Evolutionary conservation across 64 coral and sea anemone genomes (phyloP).

Genomic region (Cladopsammia gracilis): DNA sequence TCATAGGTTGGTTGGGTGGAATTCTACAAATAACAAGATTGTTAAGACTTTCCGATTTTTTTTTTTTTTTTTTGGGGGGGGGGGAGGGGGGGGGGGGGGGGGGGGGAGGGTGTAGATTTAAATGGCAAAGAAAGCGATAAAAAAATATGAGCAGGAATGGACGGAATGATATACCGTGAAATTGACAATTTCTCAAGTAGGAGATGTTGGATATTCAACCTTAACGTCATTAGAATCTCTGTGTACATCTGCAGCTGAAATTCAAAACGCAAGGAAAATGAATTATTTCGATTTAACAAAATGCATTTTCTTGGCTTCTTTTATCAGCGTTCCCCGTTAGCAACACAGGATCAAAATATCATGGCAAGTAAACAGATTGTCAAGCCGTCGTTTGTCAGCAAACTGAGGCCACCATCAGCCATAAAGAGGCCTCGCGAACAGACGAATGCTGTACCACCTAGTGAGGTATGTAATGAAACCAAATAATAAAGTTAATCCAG

Average conservation of each 20-base stretch:
- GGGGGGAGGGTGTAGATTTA: too few relatives aligned
- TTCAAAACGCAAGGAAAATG: background rate
- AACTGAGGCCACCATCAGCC: slow-evolving; percentile 78
- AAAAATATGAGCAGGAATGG: too few relatives aligned
- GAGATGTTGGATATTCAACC: too few relatives aligned
- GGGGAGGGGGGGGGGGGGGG: too few relatives aligned
- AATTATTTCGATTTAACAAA: background rate
- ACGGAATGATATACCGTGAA: too few relatives aligned
- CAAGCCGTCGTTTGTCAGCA: slow-evolving; percentile 70
- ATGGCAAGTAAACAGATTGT: slow-evolving; percentile 37
- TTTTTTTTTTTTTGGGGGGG: too few relatives aligned
- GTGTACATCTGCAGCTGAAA: background rate
- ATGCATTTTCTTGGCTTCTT: background rate
- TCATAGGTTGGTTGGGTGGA: too few relatives aligned
- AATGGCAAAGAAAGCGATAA: too few relatives aligned
- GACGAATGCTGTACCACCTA: slow-evolving; percentile 1
- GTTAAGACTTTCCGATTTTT: too few relatives aligned
- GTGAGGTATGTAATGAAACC: slow-evolving; percentile 59
- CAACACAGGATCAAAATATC: slow-evolving; percentile 85
- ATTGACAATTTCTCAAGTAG: too few relatives aligned
- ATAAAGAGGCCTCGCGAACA: slow-evolving; percentile 77
- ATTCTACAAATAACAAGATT: too few relatives aligned
- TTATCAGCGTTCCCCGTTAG: slow-evolving; percentile 81
- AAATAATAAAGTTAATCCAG: background rate
- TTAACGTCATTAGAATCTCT: too few relatives aligned